A percentile compares a stretch with the other conserved stretches of the same genome.
These are phyloP conservation scores for Strix aluco DNA, from an alignment of 2,113 vertebrate genomes.

Conservation along the genomic window DNA sequence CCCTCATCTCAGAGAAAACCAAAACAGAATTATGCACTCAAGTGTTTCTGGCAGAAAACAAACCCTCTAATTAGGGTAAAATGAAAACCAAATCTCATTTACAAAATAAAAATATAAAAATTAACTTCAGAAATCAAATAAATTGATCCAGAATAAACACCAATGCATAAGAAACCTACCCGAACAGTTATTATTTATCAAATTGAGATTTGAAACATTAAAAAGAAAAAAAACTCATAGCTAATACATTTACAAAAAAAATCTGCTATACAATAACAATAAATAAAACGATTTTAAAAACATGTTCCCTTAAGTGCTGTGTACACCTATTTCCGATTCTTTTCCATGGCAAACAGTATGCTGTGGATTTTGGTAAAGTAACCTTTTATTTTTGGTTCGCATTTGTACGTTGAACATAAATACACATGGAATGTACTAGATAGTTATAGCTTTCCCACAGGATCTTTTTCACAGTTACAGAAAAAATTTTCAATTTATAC, in stretches of 20 bases:
- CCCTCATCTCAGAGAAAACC: neutral
- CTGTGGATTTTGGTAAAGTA: conserved; percentile 72
- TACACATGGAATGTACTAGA: conserved; percentile 73
- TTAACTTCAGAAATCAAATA: conserved; percentile 71
- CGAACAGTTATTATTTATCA: conserved; percentile 57
- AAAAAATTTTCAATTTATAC: conserved; percentile 67
- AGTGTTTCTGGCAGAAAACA: conserved; percentile 46
- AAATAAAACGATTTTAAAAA: conserved; percentile 70
- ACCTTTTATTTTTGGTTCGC: conserved; percentile 70
- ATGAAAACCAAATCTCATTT: conserved; percentile 47
- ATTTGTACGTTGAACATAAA: conserved; percentile 70
- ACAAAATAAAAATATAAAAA: conserved; percentile 69
- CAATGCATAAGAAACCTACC: conserved; percentile 56
- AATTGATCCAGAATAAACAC: conserved; percentile 55
- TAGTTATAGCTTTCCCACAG: conserved; percentile 71
- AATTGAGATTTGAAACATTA: conserved; percentile 60
- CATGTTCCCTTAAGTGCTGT: conserved; percentile 71
- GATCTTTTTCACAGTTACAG: conserved; percentile 80
- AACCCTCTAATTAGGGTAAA: conserved; percentile 69
- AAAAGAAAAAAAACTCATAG: conserved; percentile 53
- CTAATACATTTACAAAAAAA: conserved; percentile 58
- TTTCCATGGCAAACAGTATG: conserved; percentile 68
- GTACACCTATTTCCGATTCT: conserved; percentile 57
- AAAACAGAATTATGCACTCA: conserved; percentile 62
- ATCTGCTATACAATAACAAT: conserved; percentile 68